Evolutionary conservation across 2,113 vertebrate species (phyloP).

Genomic region (Willisornis vidua): DNA sequence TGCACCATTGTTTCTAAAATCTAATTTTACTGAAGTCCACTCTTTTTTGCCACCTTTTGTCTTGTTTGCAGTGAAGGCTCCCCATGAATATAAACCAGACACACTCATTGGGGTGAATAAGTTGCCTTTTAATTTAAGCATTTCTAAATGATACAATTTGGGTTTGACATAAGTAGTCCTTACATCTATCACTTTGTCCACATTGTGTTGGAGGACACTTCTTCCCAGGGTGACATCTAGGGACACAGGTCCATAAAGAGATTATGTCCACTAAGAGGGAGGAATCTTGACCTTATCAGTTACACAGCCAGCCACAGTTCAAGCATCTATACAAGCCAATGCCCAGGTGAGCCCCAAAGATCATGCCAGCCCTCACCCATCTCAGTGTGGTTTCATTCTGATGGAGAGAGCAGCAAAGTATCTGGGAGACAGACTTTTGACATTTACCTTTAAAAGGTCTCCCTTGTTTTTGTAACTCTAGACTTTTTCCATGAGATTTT

Average conservation of each 20-base stretch:
- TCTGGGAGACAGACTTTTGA: neutral
- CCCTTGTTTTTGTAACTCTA: neutral
- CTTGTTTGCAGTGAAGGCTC: neutral
- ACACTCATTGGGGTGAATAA: accelerated
- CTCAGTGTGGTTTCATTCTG: accelerated
- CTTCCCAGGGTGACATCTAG: neutral
- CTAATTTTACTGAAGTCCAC: neutral
- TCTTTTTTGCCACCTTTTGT: neutral
- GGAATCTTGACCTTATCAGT: neutral
- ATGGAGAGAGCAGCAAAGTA: neutral
- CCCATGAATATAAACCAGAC: neutral
- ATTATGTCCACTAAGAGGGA: neutral
- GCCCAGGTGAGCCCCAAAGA: neutral
- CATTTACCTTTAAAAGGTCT: slow-evolving; percentile 16
- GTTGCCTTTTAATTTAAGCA: neutral
- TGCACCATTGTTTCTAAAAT: neutral
- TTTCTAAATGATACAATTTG: neutral
- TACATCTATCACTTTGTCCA: neutral
- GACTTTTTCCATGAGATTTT: neutral
- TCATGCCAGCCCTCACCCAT: neutral
- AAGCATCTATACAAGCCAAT: neutral
- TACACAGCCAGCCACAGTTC: neutral
- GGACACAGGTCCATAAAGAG: neutral
- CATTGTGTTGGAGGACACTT: neutral
- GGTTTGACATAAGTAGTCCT: neutral